Evolutionary conservation across 2,113 vertebrate genomes (phyloP).

Genomic region (Carassius carassius): DNA sequence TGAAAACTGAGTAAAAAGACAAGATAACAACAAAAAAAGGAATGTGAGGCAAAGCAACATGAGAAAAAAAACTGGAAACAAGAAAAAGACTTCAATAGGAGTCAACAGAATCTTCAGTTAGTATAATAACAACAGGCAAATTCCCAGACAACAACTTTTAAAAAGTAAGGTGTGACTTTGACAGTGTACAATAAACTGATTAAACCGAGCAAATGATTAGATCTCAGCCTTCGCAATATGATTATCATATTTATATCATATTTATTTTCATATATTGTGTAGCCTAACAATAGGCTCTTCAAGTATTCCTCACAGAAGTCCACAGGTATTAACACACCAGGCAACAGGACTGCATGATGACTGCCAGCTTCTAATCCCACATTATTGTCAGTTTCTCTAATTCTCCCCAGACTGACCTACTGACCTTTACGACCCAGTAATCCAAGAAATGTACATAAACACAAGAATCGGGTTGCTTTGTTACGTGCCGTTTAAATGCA

Average conservation of each 20-base stretch:
- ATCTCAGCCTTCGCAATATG: too few relatives aligned
- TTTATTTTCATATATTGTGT: background rate
- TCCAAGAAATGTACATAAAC: slow-evolving; percentile 45
- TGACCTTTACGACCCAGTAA: slow-evolving; percentile 51
- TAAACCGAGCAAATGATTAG: background rate
- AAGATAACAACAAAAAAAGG: background rate
- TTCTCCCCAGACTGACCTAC: slow-evolving; percentile 43
- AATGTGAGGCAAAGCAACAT: background rate
- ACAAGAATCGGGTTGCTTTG: slow-evolving; percentile 53
- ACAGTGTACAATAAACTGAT: too few relatives aligned
- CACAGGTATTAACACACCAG: slow-evolving; percentile 10
- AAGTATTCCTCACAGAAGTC: background rate
- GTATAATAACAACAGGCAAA: background rate
- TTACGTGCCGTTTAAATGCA: slow-evolving; percentile 35
- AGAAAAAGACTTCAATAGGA: background rate
- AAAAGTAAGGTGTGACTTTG: too few relatives aligned
- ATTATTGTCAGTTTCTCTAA: slow-evolving; percentile 59
- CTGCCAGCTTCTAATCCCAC: slow-evolving; percentile 51
- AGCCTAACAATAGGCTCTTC: background rate
- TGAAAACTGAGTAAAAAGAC: slow-evolving; percentile 51
- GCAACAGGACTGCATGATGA: slow-evolving; percentile 47
- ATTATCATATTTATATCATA: background rate
- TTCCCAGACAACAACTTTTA: background rate
- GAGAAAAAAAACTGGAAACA: background rate
- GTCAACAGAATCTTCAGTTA: background rate